phyloP scores from a whole-genome alignment of 2,113 vertebrate species.

The Herpetotheres cachinnans region DNA sequence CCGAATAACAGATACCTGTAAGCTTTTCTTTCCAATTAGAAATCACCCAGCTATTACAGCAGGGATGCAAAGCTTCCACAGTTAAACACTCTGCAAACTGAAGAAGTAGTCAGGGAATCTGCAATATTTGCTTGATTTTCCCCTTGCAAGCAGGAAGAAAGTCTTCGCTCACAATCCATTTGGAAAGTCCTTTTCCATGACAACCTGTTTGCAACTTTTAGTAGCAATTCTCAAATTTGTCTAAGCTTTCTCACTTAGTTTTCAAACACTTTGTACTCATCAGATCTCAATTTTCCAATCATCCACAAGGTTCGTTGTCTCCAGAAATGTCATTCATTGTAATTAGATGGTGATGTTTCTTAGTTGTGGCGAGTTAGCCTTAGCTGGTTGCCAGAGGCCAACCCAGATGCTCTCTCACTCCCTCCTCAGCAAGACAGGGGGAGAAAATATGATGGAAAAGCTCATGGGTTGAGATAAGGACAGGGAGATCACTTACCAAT shows the following conservation, averaged over 20 bases:
- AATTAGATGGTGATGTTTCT: neutral
- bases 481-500: no score
- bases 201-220: neutral
- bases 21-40: neutral
- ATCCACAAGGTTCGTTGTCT: neutral
- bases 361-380: accelerated
- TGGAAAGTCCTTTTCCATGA: neutral
- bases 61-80: neutral
- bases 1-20: neutral
- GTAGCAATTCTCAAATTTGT: neutral
- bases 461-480: neutral
- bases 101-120: neutral
- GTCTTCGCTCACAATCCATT: neutral
- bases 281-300: neutral
- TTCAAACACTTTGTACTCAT: neutral
- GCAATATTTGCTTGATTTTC: neutral
- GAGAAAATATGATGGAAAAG: neutral
- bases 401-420: neutral
- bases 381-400: neutral
- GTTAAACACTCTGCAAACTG: neutral
- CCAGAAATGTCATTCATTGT: neutral
- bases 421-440: neutral
- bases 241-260: neutral
- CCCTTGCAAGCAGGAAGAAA: neutral
- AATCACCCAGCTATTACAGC: neutral